Evolutionary conservation across 2,797 vertebrate genomes (phyloP), one percentile per base, ranked within the genome.

Genomic region (Knipowitschia caucasica): DNA sequence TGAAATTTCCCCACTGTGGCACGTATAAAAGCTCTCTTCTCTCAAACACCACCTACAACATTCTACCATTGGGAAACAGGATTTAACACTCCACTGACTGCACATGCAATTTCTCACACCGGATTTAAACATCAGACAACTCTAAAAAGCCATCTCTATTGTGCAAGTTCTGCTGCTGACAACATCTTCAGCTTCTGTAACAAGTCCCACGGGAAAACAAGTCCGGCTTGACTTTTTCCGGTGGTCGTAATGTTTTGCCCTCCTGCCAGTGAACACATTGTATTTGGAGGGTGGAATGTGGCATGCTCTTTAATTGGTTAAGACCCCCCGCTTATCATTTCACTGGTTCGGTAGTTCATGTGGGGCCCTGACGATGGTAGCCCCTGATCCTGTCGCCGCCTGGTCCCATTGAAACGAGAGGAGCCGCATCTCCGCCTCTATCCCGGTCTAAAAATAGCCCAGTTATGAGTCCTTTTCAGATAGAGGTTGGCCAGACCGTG

Each of bases 381-480:
- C 65, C 52, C 58, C 44, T 53, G 17, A 61, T 56, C 58, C 49
- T 51, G 45, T 71, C 54, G 59, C 62, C n/a, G n/a, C n/a, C n/a
- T 54, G 23, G 63, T 66, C 73, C 67, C 52, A 53, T 43, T 49
- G 69, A 73, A 61, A 66, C 62, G 64, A 74, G 59, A 52, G 7
- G 12, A 49, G 43, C 71, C 46, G 45, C 58, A 56, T 59, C 39
- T 64, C 53, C 49, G 27, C 45, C 52, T 62, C 50, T 53, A 51
- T 66, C 53, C 50, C 25, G 59, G 40, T 63, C 75, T 80, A 79
- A 70, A 85, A 80, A 79, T 73, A 81, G 71, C 59, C 46, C 42
- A 17, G 71, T 69, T 80, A 62, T 76, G 71, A 79, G 62, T 69
- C 61, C 63, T 71, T 35, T 34, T 61, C 63, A 60, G 51, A 31